Conservation (phyloP, 2,113 vertebrate genomes). For the Leptodactylus fuscus region DNA sequence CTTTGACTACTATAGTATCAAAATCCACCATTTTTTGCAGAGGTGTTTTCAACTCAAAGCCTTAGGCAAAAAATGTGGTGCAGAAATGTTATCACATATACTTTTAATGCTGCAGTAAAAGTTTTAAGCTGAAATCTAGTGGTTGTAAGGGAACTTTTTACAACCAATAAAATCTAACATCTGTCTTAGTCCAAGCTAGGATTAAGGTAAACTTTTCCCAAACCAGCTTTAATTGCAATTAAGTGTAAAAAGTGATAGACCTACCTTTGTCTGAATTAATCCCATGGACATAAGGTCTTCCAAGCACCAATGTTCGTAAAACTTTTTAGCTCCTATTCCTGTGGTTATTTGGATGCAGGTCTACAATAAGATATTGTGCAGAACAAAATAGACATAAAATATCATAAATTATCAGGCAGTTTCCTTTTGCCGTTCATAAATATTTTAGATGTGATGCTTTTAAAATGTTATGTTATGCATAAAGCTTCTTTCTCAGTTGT, state of each 20-base stretch:
- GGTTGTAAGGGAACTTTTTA: slow-evolving; percentile 30
- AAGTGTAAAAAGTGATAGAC: slow-evolving; percentile 21
- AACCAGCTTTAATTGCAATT: slow-evolving; percentile 39
- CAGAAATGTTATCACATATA: slow-evolving; percentile 19
- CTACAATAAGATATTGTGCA: not conserved
- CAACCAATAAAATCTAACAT: slow-evolving; percentile 48
- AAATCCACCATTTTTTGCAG: not conserved
- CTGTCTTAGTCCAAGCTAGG: slow-evolving; percentile 38
- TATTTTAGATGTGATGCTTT: not conserved
- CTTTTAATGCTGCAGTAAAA: slow-evolving; percentile 29
- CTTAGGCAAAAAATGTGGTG: not conserved
- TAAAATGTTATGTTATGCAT: slow-evolving; percentile 13
- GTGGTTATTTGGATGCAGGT: not conserved
- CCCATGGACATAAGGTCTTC: slow-evolving; percentile 34
- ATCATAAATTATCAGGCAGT: not conserved
- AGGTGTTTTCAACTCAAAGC: not conserved
- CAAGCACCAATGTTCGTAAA: slow-evolving; percentile 21
- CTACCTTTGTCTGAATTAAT: slow-evolving; percentile 42
- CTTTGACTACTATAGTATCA: not conserved
- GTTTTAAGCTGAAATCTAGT: slow-evolving; percentile 22
- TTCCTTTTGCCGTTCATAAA: not conserved
- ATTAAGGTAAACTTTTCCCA: slow-evolving; percentile 32
- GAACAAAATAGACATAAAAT: not conserved
- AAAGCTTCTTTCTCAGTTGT: not conserved
- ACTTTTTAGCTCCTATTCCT: slow-evolving; percentile 4